Evolutionary conservation across 2,113 vertebrate genomes (phyloP).

Genomic region (Salvator merianae): DNA sequence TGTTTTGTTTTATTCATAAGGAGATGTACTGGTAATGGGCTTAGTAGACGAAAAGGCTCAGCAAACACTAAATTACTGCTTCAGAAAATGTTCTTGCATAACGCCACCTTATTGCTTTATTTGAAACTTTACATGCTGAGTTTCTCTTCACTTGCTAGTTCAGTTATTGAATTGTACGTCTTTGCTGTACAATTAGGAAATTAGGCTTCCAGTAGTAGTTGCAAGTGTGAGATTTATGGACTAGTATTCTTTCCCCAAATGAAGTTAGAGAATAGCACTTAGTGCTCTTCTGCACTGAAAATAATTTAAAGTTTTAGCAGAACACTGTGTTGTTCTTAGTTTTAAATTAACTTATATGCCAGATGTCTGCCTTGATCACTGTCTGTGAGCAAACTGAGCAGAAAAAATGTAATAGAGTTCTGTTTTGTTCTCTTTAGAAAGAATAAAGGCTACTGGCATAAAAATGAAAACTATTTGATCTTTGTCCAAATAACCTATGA

Average conservation of each 20-base stretch:
- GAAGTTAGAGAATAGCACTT: conserved; percentile 63
- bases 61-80: conserved; percentile 89
- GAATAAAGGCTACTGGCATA: conserved; percentile 47
- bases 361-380: conserved; percentile 46
- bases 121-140: conserved; percentile 71
- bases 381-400: conserved; percentile 56
- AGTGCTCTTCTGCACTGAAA: conserved; percentile 61
- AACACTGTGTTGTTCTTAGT: conserved; percentile 29
- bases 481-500: conserved; percentile 22
- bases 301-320: conserved; percentile 55
- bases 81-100: conserved; percentile 67
- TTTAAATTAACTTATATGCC: conserved; percentile 24
- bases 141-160: conserved; percentile 75
- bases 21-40: conserved; percentile 70
- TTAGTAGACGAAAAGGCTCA: conserved; percentile 71
- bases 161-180: conserved; percentile 68
- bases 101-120: conserved; percentile 79
- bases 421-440: conserved; percentile 34
- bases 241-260: conserved; percentile 64
- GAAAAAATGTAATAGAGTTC: conserved; percentile 17
- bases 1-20: conserved; percentile 72
- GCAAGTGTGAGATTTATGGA: conserved; percentile 66
- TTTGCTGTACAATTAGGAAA: conserved; percentile 66
- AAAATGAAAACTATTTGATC: conserved; percentile 1
- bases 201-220: conserved; percentile 74